phyloP scores from a whole-genome alignment of 2,797 vertebrate genomes.

The Amniataba percoides region DNA sequence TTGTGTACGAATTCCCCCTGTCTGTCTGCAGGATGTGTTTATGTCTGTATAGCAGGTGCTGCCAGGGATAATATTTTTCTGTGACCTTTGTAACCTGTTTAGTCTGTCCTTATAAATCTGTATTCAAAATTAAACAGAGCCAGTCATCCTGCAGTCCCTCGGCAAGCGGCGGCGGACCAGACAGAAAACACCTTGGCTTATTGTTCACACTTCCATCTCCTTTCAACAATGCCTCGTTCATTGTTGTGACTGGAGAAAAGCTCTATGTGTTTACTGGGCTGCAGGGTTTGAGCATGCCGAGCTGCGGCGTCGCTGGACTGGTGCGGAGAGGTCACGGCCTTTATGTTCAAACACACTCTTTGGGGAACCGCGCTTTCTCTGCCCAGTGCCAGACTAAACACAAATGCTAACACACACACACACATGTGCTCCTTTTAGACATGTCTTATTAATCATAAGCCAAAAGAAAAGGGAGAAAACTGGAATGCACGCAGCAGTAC shows the following conservation, averaged over 20 bases:
- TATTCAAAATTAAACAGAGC: constrained; percentile 30
- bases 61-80: constrained; percentile 12
- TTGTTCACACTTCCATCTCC: constrained; percentile 47
- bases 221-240: constrained; percentile 53
- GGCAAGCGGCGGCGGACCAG: constrained; percentile 14
- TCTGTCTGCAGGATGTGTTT: constrained; percentile 1
- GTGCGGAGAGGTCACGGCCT: constrained; percentile 68
- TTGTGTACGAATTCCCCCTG: not conserved
- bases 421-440: constrained; percentile 9
- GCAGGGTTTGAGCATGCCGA: constrained; percentile 46
- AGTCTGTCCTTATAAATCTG: constrained; percentile 18
- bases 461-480: constrained; percentile 33
- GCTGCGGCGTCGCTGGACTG: constrained; percentile 53
- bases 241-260: constrained; percentile 58
- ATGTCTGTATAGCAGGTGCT: not conserved
- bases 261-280: constrained; percentile 57
- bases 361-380: constrained; percentile 56
- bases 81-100: constrained; percentile 38
- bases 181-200: constrained; percentile 29
- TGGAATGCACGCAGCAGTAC: constrained; percentile 44
- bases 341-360: constrained; percentile 75
- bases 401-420: constrained; percentile 24
- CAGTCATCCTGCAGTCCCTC: constrained; percentile 11
- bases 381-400: constrained; percentile 39
- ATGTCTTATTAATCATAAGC: constrained; percentile 64